These are phyloP conservation scores for Protophormia terraenovae DNA, from an alignment of 2,888 invertebrate genomes.

Conservation along the genomic window DNA sequence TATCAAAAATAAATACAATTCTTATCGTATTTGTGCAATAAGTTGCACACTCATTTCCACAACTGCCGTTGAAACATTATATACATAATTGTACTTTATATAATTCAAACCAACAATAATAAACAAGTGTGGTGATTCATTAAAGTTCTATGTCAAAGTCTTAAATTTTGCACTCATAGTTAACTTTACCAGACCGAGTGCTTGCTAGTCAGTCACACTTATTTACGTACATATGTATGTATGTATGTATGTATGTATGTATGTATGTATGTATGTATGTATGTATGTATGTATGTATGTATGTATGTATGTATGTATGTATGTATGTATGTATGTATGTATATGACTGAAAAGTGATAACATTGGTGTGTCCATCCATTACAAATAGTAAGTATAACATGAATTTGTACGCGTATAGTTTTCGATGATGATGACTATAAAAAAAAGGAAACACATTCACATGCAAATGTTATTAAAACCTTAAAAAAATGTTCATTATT, in stretches of 20 bases:
- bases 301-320: not conserved
- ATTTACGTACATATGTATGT: not conserved
- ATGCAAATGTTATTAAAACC: not conserved
- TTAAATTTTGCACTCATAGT: constrained; percentile 11
- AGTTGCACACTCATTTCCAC: not conserved
- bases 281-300: no score
- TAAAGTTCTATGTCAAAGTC: constrained; percentile 51
- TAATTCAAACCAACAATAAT: not conserved
- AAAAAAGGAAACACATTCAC: not conserved
- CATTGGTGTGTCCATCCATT: not conserved
- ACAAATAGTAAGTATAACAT: not conserved
- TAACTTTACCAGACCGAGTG: not conserved
- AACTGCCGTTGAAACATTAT: not conserved
- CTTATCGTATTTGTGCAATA: not conserved
- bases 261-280: not conserved
- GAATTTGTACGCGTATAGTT: not conserved
- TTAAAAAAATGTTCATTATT: not conserved
- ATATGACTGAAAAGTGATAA: not conserved
- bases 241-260: not conserved
- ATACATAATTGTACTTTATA: not conserved
- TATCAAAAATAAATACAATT: not conserved
- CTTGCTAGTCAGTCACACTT: not conserved
- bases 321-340: not conserved
- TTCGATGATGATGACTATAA: not conserved
- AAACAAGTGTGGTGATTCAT: constrained; percentile 37